These are phyloP conservation scores for Flexamia atlantica DNA, from an alignment of 2,888 invertebrate genomes.

Conservation along the genomic window DNA sequence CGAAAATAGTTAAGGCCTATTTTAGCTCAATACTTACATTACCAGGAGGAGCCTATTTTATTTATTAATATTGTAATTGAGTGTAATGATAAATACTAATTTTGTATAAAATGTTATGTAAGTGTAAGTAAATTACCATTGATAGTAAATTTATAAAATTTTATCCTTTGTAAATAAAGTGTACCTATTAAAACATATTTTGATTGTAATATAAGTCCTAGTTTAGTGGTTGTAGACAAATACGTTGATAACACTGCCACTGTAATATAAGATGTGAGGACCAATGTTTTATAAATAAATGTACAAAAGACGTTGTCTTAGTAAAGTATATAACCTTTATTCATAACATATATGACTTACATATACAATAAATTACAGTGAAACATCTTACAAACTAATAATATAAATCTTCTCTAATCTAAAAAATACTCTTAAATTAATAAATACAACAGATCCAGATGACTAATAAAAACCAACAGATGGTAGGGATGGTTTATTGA, in stretches of 20 bases:
- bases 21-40: neutral
- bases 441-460: slow-evolving; percentile 1
- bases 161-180: slow-evolving; percentile 6
- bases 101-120: slow-evolving; percentile 10
- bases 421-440: slow-evolving; percentile 9
- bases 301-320: slow-evolving; percentile 48
- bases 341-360: slow-evolving; percentile 52
- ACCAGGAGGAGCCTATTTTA: neutral
- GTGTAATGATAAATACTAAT: slow-evolving; percentile 1
- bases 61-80: slow-evolving; percentile 9
- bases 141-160: neutral
- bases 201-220: slow-evolving; percentile 2
- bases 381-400: slow-evolving; percentile 37
- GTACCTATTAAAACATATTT: slow-evolving; percentile 1
- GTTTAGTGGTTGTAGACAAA: slow-evolving; percentile 26
- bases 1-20: too few species aligned
- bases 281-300: slow-evolving; percentile 55
- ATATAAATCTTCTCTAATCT: neutral
- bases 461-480: neutral
- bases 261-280: slow-evolving; percentile 27
- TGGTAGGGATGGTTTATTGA: slow-evolving; percentile 5
- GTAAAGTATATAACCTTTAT: slow-evolving; percentile 57
- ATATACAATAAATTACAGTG: slow-evolving; percentile 51
- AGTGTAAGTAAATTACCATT: slow-evolving; percentile 17
- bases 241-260: slow-evolving; percentile 12